phyloP scores from a whole-genome alignment of 2,113 vertebrate species.

The Callithrix jacchus region DNA sequence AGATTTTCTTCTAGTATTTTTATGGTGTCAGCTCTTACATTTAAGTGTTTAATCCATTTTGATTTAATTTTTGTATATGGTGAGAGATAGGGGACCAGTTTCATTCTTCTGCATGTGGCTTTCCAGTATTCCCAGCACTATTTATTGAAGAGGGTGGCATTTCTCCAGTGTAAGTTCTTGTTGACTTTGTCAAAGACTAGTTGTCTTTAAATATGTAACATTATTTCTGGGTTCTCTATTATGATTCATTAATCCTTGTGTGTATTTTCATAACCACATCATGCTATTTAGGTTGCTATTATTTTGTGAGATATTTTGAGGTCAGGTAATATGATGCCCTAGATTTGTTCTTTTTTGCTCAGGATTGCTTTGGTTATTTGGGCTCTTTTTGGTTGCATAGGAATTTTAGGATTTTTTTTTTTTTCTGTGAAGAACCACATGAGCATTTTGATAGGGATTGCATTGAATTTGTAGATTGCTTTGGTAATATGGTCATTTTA shows the following conservation, averaged over 20 bases:
- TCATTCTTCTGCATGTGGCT: background rate
- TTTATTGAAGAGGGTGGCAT: background rate
- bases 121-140: background rate
- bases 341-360: background rate
- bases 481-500: background rate
- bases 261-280: background rate
- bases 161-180: background rate
- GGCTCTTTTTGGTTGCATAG: background rate
- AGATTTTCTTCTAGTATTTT: background rate
- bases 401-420: background rate
- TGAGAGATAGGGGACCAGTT: background rate
- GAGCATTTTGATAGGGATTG: background rate
- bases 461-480: background rate
- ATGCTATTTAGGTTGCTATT: background rate
- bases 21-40: background rate
- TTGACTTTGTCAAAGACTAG: background rate
- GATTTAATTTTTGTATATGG: background rate
- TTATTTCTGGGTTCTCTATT: background rate
- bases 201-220: background rate
- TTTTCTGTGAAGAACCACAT: background rate
- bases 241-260: background rate
- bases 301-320: background rate
- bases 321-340: background rate
- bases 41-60: background rate
- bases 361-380: background rate